Evolutionary conservation across 1,140 invertebrate genomes (phyloP).

Genomic region (Leptopilina clavipes): DNA sequence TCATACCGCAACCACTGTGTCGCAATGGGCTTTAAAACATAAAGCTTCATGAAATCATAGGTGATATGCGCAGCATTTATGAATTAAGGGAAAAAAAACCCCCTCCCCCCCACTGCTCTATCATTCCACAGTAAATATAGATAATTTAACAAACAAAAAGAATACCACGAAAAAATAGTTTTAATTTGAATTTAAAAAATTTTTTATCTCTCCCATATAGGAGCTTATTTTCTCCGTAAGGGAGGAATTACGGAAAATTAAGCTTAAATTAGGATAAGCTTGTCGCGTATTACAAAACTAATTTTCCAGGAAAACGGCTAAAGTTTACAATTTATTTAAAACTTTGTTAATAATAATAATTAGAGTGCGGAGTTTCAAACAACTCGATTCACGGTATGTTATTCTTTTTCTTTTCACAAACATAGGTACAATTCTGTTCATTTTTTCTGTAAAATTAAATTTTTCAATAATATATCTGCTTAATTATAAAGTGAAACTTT

Average conservation of each 20-base stretch:
- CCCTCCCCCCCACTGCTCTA: too few species aligned
- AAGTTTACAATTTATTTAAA: background rate
- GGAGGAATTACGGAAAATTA: background rate
- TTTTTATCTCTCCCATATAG: background rate
- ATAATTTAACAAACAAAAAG: background rate
- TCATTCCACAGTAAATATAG: background rate
- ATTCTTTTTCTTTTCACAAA: background rate
- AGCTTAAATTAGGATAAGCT: background rate
- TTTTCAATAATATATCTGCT: too few species aligned
- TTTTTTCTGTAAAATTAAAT: too few species aligned
- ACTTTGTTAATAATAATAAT: slow-evolving; percentile 17
- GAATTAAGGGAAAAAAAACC: background rate
- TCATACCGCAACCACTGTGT: background rate
- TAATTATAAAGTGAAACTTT: too few species aligned
- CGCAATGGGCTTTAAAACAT: slow-evolving; percentile 11
- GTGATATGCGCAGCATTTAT: background rate
- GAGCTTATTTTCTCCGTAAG: background rate
- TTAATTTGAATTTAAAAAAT: background rate
- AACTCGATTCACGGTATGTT: background rate
- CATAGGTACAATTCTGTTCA: too few species aligned
- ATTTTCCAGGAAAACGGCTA: slow-evolving; percentile 8
- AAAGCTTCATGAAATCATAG: background rate
- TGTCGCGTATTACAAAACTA: slow-evolving; percentile 11
- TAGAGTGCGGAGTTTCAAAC: slow-evolving; percentile 3
- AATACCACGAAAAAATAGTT: background rate